Evolutionary conservation across 2,113 vertebrate species (phyloP).

Genomic region (Macheiramphus alcinus): DNA sequence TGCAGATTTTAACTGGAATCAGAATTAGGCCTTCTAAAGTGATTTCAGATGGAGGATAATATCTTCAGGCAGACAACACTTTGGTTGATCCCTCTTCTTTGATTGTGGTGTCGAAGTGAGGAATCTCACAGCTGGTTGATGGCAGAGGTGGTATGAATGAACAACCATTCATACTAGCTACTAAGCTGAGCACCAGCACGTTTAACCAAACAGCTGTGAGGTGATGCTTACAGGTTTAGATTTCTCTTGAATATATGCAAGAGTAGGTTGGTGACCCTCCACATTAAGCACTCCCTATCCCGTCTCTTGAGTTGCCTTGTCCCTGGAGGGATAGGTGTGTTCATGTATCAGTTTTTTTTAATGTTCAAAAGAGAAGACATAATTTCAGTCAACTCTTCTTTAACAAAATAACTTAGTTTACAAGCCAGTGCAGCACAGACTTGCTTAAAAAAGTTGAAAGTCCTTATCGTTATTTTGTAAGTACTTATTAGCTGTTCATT

Average conservation of each 20-base stretch:
- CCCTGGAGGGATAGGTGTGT: background rate
- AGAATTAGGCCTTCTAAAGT: background rate
- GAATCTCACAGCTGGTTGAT: background rate
- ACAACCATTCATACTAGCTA: background rate
- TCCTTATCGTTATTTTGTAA: background rate
- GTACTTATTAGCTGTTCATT: background rate
- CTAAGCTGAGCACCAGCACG: background rate
- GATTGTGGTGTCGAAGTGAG: background rate
- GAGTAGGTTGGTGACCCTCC: background rate
- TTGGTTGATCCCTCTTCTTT: background rate
- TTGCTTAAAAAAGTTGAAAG: background rate
- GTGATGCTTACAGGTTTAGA: background rate
- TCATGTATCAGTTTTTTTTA: background rate
- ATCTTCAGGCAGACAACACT: background rate
- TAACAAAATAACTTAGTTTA: background rate
- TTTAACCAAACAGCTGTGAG: background rate
- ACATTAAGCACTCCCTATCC: background rate
- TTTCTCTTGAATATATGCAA: background rate
- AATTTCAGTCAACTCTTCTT: background rate
- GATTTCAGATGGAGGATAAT: background rate
- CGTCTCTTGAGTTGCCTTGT: background rate
- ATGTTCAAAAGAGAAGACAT: background rate
- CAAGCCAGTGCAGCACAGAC: background rate
- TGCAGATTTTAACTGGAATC: background rate
- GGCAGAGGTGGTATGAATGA: background rate